Evolutionary conservation across 2,797 vertebrate genomes (phyloP).

Genomic region (Sparidentex hasta): DNA sequence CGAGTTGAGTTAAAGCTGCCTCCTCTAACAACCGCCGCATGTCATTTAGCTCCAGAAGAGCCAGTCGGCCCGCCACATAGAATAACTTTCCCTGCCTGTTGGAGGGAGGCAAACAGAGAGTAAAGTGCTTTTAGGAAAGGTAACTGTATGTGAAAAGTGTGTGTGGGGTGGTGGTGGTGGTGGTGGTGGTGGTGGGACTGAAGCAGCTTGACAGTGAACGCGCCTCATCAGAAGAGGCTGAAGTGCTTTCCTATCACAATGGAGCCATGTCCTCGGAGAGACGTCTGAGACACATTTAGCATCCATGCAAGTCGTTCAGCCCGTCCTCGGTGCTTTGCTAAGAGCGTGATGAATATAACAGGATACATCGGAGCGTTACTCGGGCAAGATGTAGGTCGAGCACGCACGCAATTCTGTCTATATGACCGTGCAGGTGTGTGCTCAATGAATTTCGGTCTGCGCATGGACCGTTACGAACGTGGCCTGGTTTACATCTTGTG

Average conservation of each 20-base stretch:
- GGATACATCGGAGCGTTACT: not conserved
- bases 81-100: constrained; percentile 47
- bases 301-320: constrained; percentile 7
- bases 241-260: constrained; percentile 49
- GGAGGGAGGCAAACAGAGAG: constrained; percentile 36
- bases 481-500: not conserved
- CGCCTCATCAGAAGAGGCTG: constrained; percentile 24
- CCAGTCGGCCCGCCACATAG: constrained; percentile 23
- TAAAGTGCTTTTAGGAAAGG: constrained; percentile 60
- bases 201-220: constrained; percentile 39
- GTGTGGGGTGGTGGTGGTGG: too few relatives aligned
- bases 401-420: not conserved
- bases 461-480: not conserved
- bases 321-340: constrained; percentile 1
- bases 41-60: constrained; percentile 59
- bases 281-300: constrained; percentile 38
- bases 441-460: not conserved
- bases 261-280: constrained; percentile 30
- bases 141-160: constrained; percentile 28
- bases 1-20: constrained; percentile 36
- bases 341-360: not conserved
- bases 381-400: not conserved
- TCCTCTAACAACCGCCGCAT: constrained; percentile 51
- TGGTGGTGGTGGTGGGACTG: not conserved
- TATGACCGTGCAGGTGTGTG: not conserved